These are phyloP conservation scores for Seira sanloemensis DNA, from an alignment of 2,888 invertebrate genomes.

Conservation along the genomic window DNA sequence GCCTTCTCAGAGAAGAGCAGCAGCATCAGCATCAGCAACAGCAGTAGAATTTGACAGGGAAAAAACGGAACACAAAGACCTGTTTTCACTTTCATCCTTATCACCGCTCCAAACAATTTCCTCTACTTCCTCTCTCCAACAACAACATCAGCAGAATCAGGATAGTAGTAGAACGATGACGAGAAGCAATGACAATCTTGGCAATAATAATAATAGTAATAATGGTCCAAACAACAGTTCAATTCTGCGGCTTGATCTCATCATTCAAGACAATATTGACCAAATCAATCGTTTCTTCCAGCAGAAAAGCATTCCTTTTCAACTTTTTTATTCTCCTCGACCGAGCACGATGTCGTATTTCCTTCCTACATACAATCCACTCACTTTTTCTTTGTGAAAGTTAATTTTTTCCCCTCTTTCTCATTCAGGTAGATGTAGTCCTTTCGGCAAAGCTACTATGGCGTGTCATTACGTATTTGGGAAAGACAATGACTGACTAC, in stretches of 20 bases:
- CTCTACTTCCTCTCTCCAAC: conserved; percentile 48
- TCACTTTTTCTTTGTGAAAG: conserved; percentile 15
- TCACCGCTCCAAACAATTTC: conserved; percentile 40
- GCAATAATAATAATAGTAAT: conserved; percentile 33
- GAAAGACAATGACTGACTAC: conserved; percentile 35
- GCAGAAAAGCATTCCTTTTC: conserved; percentile 69
- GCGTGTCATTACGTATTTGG: conserved; percentile 12
- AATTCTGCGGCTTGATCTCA: conserved; percentile 71
- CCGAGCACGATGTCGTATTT: conserved; percentile 50
- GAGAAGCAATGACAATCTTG: conserved; percentile 35
- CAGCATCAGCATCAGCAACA: conserved; percentile 15
- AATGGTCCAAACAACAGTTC: conserved; percentile 66
- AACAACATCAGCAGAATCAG: conserved; percentile 54
- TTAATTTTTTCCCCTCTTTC: not conserved
- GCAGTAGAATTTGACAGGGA: conserved; percentile 32
- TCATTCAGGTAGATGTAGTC: not conserved
- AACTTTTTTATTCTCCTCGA: conserved; percentile 69
- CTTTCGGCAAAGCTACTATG: conserved; percentile 10
- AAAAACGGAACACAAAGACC: conserved; percentile 57
- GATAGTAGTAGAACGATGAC: conserved; percentile 46
- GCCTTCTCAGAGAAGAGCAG: conserved; percentile 12
- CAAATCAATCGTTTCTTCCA: conserved; percentile 71
- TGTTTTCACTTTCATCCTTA: conserved; percentile 37
- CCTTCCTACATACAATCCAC: conserved; percentile 40
- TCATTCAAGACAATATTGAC: conserved; percentile 72